Percentiles rank a stretch among this genome's conserved stretches.
Conservation (phyloP, 2,888 invertebrate species). For the Linnaemya vulpina region DNA sequence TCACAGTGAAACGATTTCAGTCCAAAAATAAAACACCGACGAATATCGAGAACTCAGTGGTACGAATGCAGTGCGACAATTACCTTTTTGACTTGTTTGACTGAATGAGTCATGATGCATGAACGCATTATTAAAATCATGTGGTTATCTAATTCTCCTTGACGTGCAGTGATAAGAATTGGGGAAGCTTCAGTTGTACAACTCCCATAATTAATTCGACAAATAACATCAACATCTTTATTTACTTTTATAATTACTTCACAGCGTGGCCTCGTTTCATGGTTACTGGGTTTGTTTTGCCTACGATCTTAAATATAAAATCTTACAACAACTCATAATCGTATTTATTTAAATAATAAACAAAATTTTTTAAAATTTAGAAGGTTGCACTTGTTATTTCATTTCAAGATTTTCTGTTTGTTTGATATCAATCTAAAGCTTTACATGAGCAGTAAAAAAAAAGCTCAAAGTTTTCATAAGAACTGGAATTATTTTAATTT, state of each 20-base stretch:
- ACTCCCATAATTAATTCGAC: too few species aligned
- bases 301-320: constrained; percentile 4
- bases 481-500: background rate
- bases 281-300: constrained; percentile 16
- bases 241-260: constrained; percentile 31
- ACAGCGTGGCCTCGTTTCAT: constrained; percentile 10
- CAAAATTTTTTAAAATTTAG: background rate
- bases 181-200: too few species aligned
- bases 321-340: constrained; percentile 2
- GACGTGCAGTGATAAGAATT: too few species aligned
- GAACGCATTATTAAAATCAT: too few species aligned
- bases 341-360: constrained; percentile 1
- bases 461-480: background rate
- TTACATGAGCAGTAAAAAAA: background rate
- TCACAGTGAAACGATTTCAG: too few species aligned
- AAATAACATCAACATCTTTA: background rate
- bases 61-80: too few species aligned
- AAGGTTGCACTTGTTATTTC: constrained; percentile 7
- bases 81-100: too few species aligned
- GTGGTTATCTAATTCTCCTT: too few species aligned
- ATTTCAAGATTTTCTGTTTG: background rate
- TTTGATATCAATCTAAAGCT: background rate
- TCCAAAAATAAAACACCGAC: too few species aligned
- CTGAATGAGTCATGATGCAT: too few species aligned
- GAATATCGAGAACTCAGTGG: too few species aligned